phyloP scores from a whole-genome alignment of 2,113 vertebrate genomes.

The Syngnathus floridae region DNA sequence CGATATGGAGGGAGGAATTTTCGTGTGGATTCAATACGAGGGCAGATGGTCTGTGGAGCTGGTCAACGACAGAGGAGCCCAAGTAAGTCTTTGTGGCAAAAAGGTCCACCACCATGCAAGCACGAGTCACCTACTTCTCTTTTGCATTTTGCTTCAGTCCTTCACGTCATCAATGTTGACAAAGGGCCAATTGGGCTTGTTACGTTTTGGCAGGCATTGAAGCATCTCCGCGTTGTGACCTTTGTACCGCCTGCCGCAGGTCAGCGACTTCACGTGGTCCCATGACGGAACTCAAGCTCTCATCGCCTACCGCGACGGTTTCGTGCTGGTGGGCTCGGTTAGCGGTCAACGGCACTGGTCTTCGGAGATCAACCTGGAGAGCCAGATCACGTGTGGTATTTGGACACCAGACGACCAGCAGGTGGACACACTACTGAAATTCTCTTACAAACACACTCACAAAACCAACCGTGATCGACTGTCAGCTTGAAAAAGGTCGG shows the following conservation, averaged over 20 bases:
- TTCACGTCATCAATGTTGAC: too few species aligned
- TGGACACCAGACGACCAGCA: conserved; percentile 99
- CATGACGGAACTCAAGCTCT: conserved; percentile 97
- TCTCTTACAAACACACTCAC: too few species aligned
- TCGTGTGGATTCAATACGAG: conserved; percentile 99
- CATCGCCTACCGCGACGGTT: conserved; percentile 95
- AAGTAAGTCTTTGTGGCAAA: conserved; percentile 65
- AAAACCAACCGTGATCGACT: too few species aligned
- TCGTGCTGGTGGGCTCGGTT: conserved; percentile 95
- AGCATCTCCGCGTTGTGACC: not conserved
- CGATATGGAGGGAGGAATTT: conserved; percentile 96
- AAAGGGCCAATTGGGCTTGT: too few species aligned
- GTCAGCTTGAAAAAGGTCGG: too few species aligned
- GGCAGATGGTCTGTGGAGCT: conserved; percentile 97
- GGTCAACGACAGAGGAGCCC: conserved; percentile 94
- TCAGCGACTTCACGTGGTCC: conserved; percentile 98
- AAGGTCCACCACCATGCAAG: too few species aligned
- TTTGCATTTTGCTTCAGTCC: too few species aligned
- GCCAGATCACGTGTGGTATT: conserved; percentile 97
- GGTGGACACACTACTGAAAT: conserved; percentile 57
- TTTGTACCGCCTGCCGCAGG: conserved; percentile 62
- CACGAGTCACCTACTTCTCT: too few species aligned
- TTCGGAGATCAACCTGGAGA: conserved; percentile 98
- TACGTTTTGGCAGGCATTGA: too few species aligned
- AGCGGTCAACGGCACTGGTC: conserved; percentile 99